Percentiles rank a stretch among this genome's conserved stretches.
Evolutionary conservation across 2,888 invertebrate genomes (phyloP).

Genomic region (Horisme vitalbata): DNA sequence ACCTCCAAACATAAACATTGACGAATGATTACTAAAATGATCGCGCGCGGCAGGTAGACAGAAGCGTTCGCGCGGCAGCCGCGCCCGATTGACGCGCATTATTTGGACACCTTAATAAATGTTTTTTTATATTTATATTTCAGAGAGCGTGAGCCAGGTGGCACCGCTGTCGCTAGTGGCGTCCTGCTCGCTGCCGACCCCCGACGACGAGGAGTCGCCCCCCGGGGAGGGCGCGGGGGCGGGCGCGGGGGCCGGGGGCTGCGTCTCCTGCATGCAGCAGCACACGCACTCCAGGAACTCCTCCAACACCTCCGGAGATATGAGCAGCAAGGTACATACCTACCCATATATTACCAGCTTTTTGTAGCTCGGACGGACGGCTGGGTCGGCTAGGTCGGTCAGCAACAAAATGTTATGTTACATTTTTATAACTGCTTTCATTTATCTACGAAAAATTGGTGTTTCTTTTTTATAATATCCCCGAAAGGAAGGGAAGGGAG

Average conservation of each 20-base stretch:
- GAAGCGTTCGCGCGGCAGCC: too few species aligned
- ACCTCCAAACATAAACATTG: too few species aligned
- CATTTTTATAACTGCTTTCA: too few species aligned
- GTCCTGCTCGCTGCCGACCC: constrained; percentile 63
- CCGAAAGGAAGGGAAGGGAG: too few species aligned
- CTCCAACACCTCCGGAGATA: constrained; percentile 86
- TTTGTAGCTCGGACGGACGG: not conserved
- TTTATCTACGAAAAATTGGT: too few species aligned
- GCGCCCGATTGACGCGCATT: too few species aligned
- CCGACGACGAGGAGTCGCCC: constrained; percentile 64
- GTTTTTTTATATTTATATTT: not conserved
- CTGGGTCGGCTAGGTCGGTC: too few species aligned
- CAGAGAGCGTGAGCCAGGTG: constrained; percentile 51
- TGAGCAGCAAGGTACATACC: constrained; percentile 72
- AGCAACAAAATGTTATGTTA: too few species aligned
- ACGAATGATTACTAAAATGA: too few species aligned
- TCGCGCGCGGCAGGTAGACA: too few species aligned
- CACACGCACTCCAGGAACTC: constrained; percentile 89
- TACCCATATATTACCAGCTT: not conserved
- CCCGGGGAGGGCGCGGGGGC: constrained; percentile 35
- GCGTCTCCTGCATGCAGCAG: constrained; percentile 63
- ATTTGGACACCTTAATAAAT: too few species aligned
- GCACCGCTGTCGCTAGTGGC: constrained; percentile 60
- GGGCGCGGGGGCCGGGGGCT: constrained; percentile 37
- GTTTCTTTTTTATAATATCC: too few species aligned